Evolutionary conservation across 2,113 vertebrate genomes (phyloP).

Genomic region (Passer domesticus): DNA sequence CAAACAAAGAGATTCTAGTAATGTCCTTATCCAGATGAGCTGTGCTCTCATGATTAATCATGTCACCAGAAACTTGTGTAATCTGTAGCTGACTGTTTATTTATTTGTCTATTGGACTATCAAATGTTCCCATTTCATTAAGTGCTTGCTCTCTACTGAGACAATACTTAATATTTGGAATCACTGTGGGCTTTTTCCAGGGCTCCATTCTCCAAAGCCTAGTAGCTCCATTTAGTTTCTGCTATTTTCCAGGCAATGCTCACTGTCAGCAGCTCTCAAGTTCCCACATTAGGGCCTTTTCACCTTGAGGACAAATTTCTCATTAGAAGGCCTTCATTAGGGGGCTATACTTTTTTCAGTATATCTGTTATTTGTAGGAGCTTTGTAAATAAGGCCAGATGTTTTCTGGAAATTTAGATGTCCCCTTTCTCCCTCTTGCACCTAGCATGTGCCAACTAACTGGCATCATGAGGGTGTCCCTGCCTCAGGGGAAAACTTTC

Average conservation of each 20-base stretch:
- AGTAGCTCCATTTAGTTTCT: not conserved
- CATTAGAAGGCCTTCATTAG: not conserved
- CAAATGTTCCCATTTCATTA: slow-evolving; percentile 13
- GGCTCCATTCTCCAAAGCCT: not conserved
- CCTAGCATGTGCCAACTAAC: not conserved
- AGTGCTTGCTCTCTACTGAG: not conserved
- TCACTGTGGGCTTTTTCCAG: not conserved
- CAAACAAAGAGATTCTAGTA: not conserved
- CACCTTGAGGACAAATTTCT: not conserved
- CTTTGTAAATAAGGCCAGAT: not conserved
- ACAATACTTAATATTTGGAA: not conserved
- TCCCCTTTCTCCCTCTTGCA: not conserved
- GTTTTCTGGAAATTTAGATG: not conserved
- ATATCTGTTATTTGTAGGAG: not conserved
- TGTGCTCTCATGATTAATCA: not conserved
- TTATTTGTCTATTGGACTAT: slow-evolving; percentile 9
- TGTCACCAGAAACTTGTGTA: not conserved
- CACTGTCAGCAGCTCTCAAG: not conserved
- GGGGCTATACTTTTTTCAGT: not conserved
- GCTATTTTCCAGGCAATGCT: not conserved
- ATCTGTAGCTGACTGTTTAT: slow-evolving; percentile 13
- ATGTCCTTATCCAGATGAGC: not conserved
- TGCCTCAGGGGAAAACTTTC: not conserved
- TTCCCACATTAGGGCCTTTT: not conserved
- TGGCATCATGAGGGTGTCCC: not conserved